These are phyloP conservation scores for Drosophila kokeensis DNA, from an alignment of 2,888 invertebrate species.

Conservation along the genomic window DNA sequence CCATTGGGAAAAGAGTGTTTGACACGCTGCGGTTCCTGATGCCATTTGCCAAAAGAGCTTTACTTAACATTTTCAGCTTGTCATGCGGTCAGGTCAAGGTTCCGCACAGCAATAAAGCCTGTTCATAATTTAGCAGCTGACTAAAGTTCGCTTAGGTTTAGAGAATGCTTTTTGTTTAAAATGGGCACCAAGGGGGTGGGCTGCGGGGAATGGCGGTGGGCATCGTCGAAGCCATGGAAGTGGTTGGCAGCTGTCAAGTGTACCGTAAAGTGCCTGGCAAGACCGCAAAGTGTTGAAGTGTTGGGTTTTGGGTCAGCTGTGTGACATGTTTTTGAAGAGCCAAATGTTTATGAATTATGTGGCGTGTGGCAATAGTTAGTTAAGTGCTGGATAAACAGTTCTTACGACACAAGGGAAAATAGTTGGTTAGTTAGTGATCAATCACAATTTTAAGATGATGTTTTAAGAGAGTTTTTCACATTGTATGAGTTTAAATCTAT, in stretches of 20 bases:
- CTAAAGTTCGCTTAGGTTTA: conserved; percentile 21
- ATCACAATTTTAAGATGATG: background rate
- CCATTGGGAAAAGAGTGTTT: conserved; percentile 4
- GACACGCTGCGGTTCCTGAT: conserved; percentile 37
- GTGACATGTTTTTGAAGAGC: conserved; percentile 47
- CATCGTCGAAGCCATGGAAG: conserved; percentile 10
- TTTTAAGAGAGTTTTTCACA: background rate
- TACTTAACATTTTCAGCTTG: conserved; percentile 68
- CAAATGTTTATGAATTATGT: conserved; percentile 51
- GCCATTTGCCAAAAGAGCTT: conserved; percentile 36
- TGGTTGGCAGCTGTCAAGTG: conserved; percentile 53
- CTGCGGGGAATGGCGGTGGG: background rate
- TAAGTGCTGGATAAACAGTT: conserved; percentile 1
- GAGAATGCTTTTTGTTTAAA: conserved; percentile 39
- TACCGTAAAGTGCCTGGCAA: conserved; percentile 44
- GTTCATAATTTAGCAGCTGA: conserved; percentile 67
- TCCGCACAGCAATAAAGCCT: conserved; percentile 58
- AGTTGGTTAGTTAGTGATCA: background rate
- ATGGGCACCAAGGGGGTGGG: background rate
- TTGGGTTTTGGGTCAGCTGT: conserved; percentile 33
- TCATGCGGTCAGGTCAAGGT: conserved; percentile 76
- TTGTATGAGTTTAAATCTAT: background rate
- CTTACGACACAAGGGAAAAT: background rate
- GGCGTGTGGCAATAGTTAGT: conserved; percentile 2
- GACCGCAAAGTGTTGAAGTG: conserved; percentile 63